Evolutionary conservation across 2,113 vertebrate genomes (phyloP), one percentile per base, ranked within the genome.

Genomic region (Lepisosteus oculatus): DNA sequence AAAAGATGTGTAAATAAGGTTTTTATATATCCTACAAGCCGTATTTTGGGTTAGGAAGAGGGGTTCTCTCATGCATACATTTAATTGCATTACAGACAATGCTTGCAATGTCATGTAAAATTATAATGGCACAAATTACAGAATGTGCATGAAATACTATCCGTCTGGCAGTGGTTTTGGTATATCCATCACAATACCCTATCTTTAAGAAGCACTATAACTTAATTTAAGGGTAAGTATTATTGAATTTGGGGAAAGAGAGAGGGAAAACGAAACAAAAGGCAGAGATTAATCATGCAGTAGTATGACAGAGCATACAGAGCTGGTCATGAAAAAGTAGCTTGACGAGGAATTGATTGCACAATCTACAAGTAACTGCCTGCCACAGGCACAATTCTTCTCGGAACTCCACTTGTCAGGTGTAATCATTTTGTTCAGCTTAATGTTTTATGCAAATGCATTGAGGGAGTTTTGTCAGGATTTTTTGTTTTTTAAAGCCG

Each of bases 51-150:
- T 84, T 74, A 81, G 78, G 79, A 85, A 72, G 87, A 84, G 89
- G 89, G 90, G 78, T 87, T 88, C 79, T 89, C 87, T 89, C 87
- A 89, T 77, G 86, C 81, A 79, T 85, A 75, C 76, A 59, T 89
- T 91, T 91, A 91, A 91, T 92, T 91, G 90, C 91, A 92, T 91
- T 92, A 92, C 90, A 90, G 91, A 87, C 85, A 89, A 89, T 88
- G 88, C 86, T 91, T 85, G 86, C 81, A 71, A 82, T 83, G 86
- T 87, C 91, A 91, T 90, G 85, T 85, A 80, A 76, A 86, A 87
- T 89, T 84, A 88, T 85, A 85, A 84, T 89, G 56, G 87, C 79
- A 74, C 85, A 74, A 91, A 88, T 90, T 90, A 88, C 84, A 88
- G 85, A 65, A 71, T 81, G 83, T 76, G 72, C 8, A 63, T 74